Conservation (phyloP, 2,113 vertebrate species). For the Engystomops pustulosus region DNA sequence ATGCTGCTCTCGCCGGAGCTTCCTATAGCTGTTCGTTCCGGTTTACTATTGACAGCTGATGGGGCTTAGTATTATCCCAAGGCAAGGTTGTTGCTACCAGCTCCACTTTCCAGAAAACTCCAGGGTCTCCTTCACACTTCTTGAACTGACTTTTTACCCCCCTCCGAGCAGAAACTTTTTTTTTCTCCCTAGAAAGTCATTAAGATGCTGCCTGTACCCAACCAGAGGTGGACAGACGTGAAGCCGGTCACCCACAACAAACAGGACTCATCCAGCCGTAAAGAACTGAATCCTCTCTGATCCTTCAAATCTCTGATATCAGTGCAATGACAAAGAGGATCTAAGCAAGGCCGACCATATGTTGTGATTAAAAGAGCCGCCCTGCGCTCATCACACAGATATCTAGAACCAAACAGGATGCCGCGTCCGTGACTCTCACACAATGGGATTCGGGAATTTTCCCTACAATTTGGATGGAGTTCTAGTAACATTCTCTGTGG, state of each 20-base stretch:
- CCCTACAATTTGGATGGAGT: background rate
- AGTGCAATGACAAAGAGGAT: constrained; percentile 53
- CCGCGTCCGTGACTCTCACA: background rate
- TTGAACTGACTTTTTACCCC: background rate
- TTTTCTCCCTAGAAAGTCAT: background rate
- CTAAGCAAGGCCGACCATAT: constrained; percentile 39
- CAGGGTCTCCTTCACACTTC: background rate
- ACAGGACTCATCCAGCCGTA: constrained; percentile 13
- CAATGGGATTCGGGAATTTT: background rate
- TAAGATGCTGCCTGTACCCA: background rate
- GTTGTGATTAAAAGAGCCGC: constrained; percentile 21
- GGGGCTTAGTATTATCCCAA: constrained; percentile 24
- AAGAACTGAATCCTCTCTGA: constrained; percentile 49
- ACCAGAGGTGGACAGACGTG: background rate
- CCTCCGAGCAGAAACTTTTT: background rate
- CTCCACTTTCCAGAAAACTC: background rate
- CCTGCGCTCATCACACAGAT: background rate
- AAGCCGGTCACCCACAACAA: background rate
- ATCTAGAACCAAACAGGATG: background rate
- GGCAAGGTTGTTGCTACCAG: constrained; percentile 30
- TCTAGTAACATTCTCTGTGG: background rate
- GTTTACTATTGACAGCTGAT: constrained; percentile 41
- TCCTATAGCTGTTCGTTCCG: constrained; percentile 23
- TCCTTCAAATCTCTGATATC: constrained; percentile 54
- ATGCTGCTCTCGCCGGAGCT: background rate